Conservation (phyloP, 2,888 invertebrate species). For the Polydrusus cervinus region DNA sequence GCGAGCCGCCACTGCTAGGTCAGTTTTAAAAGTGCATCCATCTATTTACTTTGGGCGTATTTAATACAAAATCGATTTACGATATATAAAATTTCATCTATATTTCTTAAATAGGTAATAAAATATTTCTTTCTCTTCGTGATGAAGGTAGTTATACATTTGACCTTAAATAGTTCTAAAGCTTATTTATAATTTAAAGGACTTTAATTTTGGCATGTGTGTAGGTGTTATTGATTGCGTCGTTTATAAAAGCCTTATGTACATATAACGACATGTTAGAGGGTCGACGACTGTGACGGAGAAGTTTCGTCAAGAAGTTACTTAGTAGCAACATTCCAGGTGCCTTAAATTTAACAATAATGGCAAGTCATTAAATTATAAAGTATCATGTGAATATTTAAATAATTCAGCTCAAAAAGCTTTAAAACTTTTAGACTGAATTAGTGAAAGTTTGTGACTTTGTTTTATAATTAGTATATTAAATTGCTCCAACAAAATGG, state of each 20-base stretch:
- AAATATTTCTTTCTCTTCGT: not conserved
- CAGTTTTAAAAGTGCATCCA: no score
- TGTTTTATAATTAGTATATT: no score
- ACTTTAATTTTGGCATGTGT: conserved; percentile 37
- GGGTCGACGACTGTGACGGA: not conserved
- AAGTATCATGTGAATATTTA: not conserved
- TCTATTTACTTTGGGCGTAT: no score
- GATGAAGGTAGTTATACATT: not conserved
- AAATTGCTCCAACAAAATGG: no score
- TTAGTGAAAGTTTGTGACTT: no score
- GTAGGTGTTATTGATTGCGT: conserved; percentile 41
- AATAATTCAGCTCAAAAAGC: no score
- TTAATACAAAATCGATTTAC: no score
- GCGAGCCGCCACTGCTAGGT: no score
- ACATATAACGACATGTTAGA: not conserved
- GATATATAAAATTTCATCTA: no score
- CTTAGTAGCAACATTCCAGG: not conserved
- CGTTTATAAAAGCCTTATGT: conserved; percentile 20
- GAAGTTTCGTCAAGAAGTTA: not conserved
- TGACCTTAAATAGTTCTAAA: conserved; percentile 32
- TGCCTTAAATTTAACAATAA: not conserved
- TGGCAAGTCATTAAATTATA: not conserved
- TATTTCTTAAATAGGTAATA: not conserved
- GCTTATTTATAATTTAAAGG: conserved; percentile 41
- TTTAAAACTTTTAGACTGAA: no score